Evolutionary conservation across 2,888 invertebrate species (phyloP), one percentile per base, ranked within the genome.

Genomic region (Drosophila formosana): DNA sequence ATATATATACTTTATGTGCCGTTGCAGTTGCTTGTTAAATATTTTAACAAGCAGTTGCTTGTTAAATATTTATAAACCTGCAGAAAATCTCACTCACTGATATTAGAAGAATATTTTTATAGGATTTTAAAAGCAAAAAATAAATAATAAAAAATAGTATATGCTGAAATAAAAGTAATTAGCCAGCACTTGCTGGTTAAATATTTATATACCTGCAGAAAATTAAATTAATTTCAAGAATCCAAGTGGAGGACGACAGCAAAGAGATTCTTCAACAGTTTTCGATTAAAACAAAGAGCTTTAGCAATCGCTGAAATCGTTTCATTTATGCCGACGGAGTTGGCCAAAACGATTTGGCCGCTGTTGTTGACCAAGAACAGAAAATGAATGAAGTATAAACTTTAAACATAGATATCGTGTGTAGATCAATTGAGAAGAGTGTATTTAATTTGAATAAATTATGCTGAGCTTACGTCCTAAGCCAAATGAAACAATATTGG

Each of bases 401-500:
- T 13, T 13, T 41, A 41, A 41, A 13, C 37, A n/a, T 32, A 32
- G 9, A 32, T 41, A 41, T 41, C 39, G 39, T 41, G 39, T 41
- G 13, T 13, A 41, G 39, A 41, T 41, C 13, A 41, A 41, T 41
- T 41, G 39, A 13, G 39, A 18, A 39, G 9, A 39, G 39, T 13
- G 13, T 13, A 41, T 41, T 41, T 37, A 26, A 25, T 51, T 37
- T 51, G 25, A 37, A 37, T 51, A 51, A 51, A 51, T 8, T 25
- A n/a, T 34, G n/a, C 25, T 18, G 32, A 11, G 11, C 49, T 30
- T 6, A 9, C 5, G 18, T 50, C 46, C 45, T 46, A 13, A 25
- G 55, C 32, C 55, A 56, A 25, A 56, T 23, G 25, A 32, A 45
- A 9, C 18, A 13, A 53, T 28, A 28, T 41, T 53, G 43, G 7